phyloP scores from a whole-genome alignment of 1,140 invertebrate species.

The Pseudomyrmex sp. region DNA sequence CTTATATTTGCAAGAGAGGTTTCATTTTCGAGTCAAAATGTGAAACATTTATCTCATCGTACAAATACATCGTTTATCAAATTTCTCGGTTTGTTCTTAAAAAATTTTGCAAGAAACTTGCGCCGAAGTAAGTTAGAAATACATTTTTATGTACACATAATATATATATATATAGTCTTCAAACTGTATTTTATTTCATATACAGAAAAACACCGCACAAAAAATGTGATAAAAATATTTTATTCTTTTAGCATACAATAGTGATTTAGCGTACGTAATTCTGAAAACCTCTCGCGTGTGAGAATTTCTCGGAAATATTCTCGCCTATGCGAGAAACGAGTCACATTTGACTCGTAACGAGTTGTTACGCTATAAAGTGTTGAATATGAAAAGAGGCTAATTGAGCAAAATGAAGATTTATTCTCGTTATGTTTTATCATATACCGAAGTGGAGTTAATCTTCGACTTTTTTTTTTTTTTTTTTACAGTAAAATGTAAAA shows the following conservation, averaged over 20 bases:
- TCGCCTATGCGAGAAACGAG: conserved; percentile 21
- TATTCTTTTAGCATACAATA: neutral
- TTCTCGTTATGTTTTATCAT: conserved; percentile 35
- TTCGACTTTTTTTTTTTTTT: conserved; percentile 4
- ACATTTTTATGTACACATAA: neutral
- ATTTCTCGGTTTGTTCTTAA: neutral
- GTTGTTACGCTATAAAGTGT: conserved; percentile 28
- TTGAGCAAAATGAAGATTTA: conserved; percentile 56
- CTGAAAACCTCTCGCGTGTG: neutral
- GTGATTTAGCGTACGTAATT: conserved; percentile 29
- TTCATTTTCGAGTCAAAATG: conserved; percentile 24
- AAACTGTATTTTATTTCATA: neutral
- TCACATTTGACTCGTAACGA: conserved; percentile 45
- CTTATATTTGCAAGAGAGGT: neutral
- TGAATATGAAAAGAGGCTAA: conserved; percentile 59
- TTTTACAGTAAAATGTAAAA: conserved; percentile 11
- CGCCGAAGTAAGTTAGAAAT: too few relatives aligned
- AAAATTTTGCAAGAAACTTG: conserved; percentile 22
- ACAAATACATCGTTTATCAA: conserved; percentile 23
- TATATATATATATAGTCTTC: neutral
- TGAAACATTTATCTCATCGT: neutral
- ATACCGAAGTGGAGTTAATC: conserved; percentile 21
- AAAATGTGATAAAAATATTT: neutral
- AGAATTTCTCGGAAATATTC: conserved; percentile 34
- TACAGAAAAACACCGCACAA: neutral